phyloP scores from a whole-genome alignment of 2,888 invertebrate genomes.

The Crocallis elinguaria region DNA sequence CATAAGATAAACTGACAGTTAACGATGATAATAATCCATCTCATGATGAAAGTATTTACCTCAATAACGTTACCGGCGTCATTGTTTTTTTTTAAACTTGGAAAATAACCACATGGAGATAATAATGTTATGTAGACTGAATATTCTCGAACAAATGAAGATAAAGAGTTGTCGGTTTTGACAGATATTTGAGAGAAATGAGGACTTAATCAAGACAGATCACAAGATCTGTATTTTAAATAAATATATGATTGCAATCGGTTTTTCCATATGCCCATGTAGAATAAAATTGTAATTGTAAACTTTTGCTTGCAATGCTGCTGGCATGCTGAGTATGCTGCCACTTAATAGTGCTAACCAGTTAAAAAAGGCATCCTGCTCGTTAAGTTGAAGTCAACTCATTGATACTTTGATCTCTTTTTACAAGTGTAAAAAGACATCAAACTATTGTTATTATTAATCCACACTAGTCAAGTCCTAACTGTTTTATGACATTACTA shows the following conservation, averaged over 20 bases:
- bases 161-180: constrained; percentile 10
- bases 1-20: constrained; percentile 44
- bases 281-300: not conserved
- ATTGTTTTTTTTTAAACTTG: constrained; percentile 14
- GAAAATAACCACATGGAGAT: constrained; percentile 8
- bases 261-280: not conserved
- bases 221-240: not conserved
- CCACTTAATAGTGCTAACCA: too few relatives aligned
- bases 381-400: too few relatives aligned
- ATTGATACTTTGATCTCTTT: too few relatives aligned
- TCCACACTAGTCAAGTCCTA: too few relatives aligned
- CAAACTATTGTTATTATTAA: too few relatives aligned
- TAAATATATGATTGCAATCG: not conserved
- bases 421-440: too few relatives aligned
- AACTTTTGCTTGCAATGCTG: too few relatives aligned
- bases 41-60: constrained; percentile 37
- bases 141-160: constrained; percentile 4
- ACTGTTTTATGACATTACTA: too few relatives aligned
- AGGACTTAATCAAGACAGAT: constrained; percentile 2
- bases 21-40: constrained; percentile 26
- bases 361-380: too few relatives aligned
- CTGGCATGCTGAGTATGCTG: too few relatives aligned
- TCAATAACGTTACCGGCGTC: constrained; percentile 15
- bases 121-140: too few relatives aligned
- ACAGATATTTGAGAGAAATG: constrained; percentile 10